Conservation (phyloP, 2,797 vertebrate genomes). For the Pseudochirops cupreus region DNA sequence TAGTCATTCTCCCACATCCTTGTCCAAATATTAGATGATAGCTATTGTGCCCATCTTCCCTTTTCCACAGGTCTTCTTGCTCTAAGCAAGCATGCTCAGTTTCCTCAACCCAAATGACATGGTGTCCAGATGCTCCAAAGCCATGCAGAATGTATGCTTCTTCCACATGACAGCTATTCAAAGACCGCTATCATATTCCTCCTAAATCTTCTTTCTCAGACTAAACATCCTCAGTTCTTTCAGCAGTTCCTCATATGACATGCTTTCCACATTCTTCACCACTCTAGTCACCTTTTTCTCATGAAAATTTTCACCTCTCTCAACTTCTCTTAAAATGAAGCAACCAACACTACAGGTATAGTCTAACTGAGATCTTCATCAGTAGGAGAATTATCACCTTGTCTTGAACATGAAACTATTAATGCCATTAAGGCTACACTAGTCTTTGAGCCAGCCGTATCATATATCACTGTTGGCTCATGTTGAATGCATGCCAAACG, state of each 20-base stretch:
- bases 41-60: not conserved
- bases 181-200: not conserved
- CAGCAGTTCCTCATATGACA: not conserved
- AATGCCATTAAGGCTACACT: not conserved
- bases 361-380: not conserved
- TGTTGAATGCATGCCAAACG: not conserved
- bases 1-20: not conserved
- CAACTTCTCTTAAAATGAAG: not conserved
- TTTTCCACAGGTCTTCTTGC: not conserved
- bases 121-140: not conserved
- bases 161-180: not conserved
- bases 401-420: not conserved
- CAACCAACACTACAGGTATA: not conserved
- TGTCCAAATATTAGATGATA: not conserved
- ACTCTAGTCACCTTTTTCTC: not conserved
- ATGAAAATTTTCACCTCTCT: not conserved
- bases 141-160: not conserved
- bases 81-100: not conserved
- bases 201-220: not conserved
- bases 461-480: not conserved
- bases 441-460: not conserved
- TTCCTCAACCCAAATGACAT: not conserved
- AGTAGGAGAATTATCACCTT: not conserved
- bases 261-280: not conserved
- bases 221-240: not conserved